phyloP scores from a whole-genome alignment of 2,888 invertebrate species.

The Tenthredo distinguenda region DNA sequence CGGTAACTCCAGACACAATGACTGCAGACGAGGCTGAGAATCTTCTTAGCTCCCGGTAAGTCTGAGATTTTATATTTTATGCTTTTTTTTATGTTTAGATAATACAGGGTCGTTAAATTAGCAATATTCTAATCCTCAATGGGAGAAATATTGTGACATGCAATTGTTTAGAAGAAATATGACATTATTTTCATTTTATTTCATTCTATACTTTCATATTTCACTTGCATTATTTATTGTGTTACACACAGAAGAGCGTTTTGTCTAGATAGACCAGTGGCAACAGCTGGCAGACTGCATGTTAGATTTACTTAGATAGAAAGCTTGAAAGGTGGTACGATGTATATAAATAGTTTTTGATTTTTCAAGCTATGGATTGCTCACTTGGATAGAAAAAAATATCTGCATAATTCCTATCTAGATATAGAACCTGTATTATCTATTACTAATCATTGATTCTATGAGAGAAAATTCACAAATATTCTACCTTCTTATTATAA shows the following conservation, averaged over 20 bases:
- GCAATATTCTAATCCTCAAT: not conserved
- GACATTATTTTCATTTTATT: not conserved
- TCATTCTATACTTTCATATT: not conserved
- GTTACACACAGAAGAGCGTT: not conserved
- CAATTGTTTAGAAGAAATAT: not conserved
- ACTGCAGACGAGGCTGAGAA: constrained; percentile 94
- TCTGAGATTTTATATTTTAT: constrained; percentile 61
- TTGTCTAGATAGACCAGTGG: not conserved
- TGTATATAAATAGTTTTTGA: constrained; percentile 29
- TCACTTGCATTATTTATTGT: not conserved
- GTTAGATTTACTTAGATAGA: constrained; percentile 13
- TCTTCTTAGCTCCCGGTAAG: constrained; percentile 91
- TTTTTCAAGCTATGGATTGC: constrained; percentile 32
- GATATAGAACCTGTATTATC: constrained; percentile 43
- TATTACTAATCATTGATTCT: constrained; percentile 45
- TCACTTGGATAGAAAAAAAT: constrained; percentile 22
- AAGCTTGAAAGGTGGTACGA: not conserved
- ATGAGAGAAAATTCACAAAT: constrained; percentile 38
- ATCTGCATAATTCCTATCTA: constrained; percentile 43
- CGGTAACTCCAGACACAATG: constrained; percentile 82
- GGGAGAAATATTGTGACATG: not conserved
- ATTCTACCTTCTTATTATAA: constrained; percentile 27
- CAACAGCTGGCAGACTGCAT: constrained; percentile 9
- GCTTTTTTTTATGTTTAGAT: constrained; percentile 48
- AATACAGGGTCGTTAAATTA: constrained; percentile 1